Base-by-base conservation (phyloP, 2,797 vertebrate species). In the Muscicapa comitata region DNA sequence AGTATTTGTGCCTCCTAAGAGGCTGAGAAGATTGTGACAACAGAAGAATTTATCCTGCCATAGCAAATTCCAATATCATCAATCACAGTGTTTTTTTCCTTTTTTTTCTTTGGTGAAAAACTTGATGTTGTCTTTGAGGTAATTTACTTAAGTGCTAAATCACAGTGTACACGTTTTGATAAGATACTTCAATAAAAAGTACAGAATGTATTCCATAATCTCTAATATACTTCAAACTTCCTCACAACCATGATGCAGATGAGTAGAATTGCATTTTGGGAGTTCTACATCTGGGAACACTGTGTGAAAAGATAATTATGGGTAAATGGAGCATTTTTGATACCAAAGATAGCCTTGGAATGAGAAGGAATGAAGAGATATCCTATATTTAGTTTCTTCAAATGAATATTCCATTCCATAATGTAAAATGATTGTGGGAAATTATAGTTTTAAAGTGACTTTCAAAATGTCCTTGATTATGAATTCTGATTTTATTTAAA, bases 361-460 rank as follows among this genome's bases (percentile, higher is more conserved):
- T 73, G 68, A 63, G 51, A 28, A 94, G 78, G 82, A 94, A 90
- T 86, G 61, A 81, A 81, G 45, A 84, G 40, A 62, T 66, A 43
- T 19, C 26, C 90, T 90, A 90, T 94, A 93, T 89, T 91, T 96
- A 93, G 86, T 92, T 82, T 81, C 65, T 80, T 74, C 31, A 63
- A 66, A 70, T 59, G 50, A 86, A 82, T 88, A 83, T 87, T 88
- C 65, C n/a, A 40, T 90, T 88, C 33, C 53, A 33, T 59, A 78
- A 84, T 94, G 50, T 62, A 38, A 94, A 89, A 89, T 43, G 29
- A 82, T 88, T 26, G 29, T 80, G 47, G 59, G 31, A 81, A 95
- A 87, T 88, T 57, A 81, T 7, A 37, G 48, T 85, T 94, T 86
- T 85, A 43, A 91, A 95, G 9, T 76, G 10, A 85, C 75, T 85